phyloP scores from a whole-genome alignment of 2,888 invertebrate species.

The Sicus ferrugineus region DNA sequence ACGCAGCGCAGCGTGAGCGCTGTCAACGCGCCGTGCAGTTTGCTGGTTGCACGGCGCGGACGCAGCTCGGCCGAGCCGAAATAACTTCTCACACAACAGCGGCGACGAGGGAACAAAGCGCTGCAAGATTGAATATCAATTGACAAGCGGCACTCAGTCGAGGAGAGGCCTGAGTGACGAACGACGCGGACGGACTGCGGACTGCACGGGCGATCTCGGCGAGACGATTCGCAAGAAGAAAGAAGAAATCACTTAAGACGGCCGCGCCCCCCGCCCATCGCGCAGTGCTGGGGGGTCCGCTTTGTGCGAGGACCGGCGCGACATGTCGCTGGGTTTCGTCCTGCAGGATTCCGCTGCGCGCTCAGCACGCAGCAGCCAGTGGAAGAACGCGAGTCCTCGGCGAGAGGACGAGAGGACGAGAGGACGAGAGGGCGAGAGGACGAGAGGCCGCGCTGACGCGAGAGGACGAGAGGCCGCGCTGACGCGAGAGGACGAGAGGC shows the following conservation, averaged over 20 bases:
- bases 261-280: background rate
- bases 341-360: no score
- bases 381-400: no score
- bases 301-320: background rate
- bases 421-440: no score
- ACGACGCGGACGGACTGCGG: background rate
- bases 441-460: no score
- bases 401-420: no score
- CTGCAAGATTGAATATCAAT: background rate
- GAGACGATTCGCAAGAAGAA: background rate
- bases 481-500: no score
- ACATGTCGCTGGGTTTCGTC: background rate
- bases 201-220: no score
- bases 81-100: background rate
- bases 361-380: background rate
- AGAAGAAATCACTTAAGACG: slow-evolving; percentile 4
- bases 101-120: background rate
- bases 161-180: background rate
- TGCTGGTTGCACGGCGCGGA: no score
- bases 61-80: no score
- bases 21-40: no score
- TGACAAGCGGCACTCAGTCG: background rate
- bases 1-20: no score
- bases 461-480: no score
- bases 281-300: background rate